Conservation (phyloP, 2,797 vertebrate genomes). For the Amblyopsis hoosieri region DNA sequence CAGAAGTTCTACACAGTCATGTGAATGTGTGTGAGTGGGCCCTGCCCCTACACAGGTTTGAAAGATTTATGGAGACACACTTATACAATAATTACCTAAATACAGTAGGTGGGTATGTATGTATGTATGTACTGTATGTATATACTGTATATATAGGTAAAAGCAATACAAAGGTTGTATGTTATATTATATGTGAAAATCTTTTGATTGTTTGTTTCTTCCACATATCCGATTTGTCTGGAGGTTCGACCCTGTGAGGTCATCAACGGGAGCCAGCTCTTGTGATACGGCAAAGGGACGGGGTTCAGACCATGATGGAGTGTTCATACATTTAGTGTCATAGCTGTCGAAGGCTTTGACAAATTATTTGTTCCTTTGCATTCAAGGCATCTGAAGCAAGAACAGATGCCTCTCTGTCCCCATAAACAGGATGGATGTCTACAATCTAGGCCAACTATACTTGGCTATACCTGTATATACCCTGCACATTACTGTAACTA, state of each 20-base stretch:
- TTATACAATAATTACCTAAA: not conserved
- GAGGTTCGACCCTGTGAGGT: constrained; percentile 7
- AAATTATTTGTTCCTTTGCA: constrained; percentile 51
- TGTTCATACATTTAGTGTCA: constrained; percentile 30
- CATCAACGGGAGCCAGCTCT: constrained; percentile 27
- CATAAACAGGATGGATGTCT: constrained; percentile 38
- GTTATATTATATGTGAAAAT: too few relatives aligned
- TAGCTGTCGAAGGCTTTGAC: constrained; percentile 49
- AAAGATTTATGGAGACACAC: not conserved
- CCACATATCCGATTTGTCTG: constrained; percentile 7
- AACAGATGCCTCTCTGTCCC: constrained; percentile 46
- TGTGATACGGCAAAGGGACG: constrained; percentile 9
- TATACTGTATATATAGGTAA: too few relatives aligned
- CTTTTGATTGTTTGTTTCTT: not conserved
- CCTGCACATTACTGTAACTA: constrained; percentile 18
- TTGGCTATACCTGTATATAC: not conserved
- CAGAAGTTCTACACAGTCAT: too few relatives aligned
- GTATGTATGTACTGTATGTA: not conserved
- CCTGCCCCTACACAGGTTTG: too few relatives aligned
- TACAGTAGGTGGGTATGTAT: too few relatives aligned
- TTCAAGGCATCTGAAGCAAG: constrained; percentile 17
- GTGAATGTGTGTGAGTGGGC: too few relatives aligned
- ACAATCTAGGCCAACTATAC: constrained; percentile 42
- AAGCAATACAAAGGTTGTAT: too few relatives aligned
- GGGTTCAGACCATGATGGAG: constrained; percentile 51